Percentiles rank a stretch among this genome's conserved stretches.
These are phyloP conservation scores for Holacanthella duospinosa DNA, from an alignment of 2,888 invertebrate genomes.

Conservation along the genomic window DNA sequence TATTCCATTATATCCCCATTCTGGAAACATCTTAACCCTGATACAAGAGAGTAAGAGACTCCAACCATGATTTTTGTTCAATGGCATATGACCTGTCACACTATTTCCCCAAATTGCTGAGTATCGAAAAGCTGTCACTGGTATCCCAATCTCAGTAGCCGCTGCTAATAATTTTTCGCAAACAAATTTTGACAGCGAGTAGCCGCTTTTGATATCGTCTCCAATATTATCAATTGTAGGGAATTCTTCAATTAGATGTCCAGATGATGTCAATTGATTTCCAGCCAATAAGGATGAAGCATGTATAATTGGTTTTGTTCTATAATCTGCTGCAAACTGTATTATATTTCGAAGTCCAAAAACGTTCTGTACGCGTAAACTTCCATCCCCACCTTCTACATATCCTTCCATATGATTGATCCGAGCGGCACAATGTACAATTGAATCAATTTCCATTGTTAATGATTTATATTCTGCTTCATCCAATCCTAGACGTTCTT, in stretches of 20 bases:
- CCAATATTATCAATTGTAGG: neutral
- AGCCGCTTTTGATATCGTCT: neutral
- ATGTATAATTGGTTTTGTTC: neutral
- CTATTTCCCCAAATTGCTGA: neutral
- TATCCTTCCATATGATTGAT: conserved; percentile 14
- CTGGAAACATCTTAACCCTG: neutral
- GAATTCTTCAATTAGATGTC: neutral
- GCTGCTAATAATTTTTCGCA: neutral
- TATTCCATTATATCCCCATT: neutral
- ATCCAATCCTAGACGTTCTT: conserved; percentile 5
- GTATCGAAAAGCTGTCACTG: neutral
- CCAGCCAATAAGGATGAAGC: neutral
- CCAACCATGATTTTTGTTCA: neutral
- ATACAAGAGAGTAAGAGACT: neutral
- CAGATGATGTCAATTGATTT: neutral
- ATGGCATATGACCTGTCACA: neutral
- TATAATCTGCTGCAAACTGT: neutral
- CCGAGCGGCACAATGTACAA: conserved; percentile 11
- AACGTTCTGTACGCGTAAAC: neutral
- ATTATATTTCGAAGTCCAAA: neutral
- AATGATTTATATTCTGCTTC: conserved; percentile 5
- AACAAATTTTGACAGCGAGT: neutral
- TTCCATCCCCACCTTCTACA: neutral
- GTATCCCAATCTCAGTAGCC: neutral
- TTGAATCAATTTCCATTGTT: conserved; percentile 8